Percentiles rank a stretch among this genome's conserved stretches.
Evolutionary conservation across 2,888 invertebrate genomes (phyloP).

Genomic region (Drosophila kuntzei): DNA sequence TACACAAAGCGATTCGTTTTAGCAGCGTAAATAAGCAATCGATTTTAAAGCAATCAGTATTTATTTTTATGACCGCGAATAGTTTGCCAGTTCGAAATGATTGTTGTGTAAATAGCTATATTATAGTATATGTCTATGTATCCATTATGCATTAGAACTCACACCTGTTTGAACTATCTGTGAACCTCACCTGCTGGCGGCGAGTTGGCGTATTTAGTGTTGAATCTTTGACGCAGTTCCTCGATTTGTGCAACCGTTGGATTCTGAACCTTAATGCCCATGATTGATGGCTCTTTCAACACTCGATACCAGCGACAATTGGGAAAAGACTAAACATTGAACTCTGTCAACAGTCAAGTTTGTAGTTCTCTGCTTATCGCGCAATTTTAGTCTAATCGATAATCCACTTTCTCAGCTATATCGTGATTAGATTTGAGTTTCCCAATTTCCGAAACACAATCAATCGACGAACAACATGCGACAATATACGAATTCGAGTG

Average conservation of each 20-base stretch:
- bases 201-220: conserved; percentile 77
- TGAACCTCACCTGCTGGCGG: conserved; percentile 72
- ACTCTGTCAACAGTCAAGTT: conserved; percentile 40
- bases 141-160: conserved; percentile 10
- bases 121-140: background rate
- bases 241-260: conserved; percentile 79
- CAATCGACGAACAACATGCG: conserved; percentile 11
- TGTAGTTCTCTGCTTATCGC: conserved; percentile 47
- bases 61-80: conserved; percentile 19
- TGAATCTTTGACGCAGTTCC: conserved; percentile 82
- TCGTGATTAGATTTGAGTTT: conserved; percentile 61
- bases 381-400: conserved; percentile 50
- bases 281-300: conserved; percentile 35
- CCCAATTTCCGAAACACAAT: conserved; percentile 11
- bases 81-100: conserved; percentile 1
- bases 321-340: conserved; percentile 49
- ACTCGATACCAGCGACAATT: conserved; percentile 21
- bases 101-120: conserved; percentile 6
- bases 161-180: conserved; percentile 9
- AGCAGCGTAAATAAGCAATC: conserved; percentile 16
- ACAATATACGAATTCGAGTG: conserved; percentile 31
- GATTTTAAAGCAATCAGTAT: conserved; percentile 11
- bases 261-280: conserved; percentile 71
- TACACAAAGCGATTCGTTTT: conserved; percentile 8
- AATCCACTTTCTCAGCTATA: conserved; percentile 60